Evolutionary conservation across 2,888 invertebrate species (phyloP), one percentile per base, ranked within the genome.

Genomic region (Linhomoeus sp.): DNA sequence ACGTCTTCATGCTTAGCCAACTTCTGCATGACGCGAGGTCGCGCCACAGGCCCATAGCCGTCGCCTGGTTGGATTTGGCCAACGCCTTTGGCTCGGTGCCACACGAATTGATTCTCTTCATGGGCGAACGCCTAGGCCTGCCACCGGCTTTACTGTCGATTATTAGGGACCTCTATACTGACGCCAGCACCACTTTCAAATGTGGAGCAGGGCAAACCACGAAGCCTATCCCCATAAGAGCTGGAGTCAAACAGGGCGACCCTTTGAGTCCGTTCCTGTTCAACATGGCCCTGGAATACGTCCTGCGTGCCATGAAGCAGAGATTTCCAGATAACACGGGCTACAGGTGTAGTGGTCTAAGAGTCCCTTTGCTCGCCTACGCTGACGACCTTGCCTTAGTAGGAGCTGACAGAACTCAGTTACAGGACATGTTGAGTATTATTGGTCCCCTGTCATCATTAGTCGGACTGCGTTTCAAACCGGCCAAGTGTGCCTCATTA

Each of bases 1-100:
- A 55, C 41, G 50, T 43, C 29, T 48, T 29, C 38, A 17, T 51
- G 0, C 52, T 57, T 3, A 38, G 49, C 14, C 17, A 42, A 1
- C 14, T 33, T 19, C 35, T 57, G 24, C 26, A 46, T 1, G 46
- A 52, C 9, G 52, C 52, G 7, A 36, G 48, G 12, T 22, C 26
- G 3, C 7, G 24, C 1, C 38, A 45, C 1, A 15, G 29, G 17
- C 29, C 22, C 2, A 22, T 59, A 7, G 55, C 54, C 17, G 53
- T 66, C 1, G 61, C 63, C 3, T 66, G 63, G 61, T 48, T 67
- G 39, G 65, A 68, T 47, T 50, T 66, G 3, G 47, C 59, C 9
- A 37, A 37, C 19, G 37, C 37, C 5, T 37, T 37, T 37, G 37
- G 37, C 37, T 37, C 37, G 5, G 37, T 37, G 7, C 37, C 37